Evolutionary conservation across 1,140 invertebrate genomes (phyloP), one percentile per base, ranked within the genome.

Genomic region (Amphibalanus amphitrite): DNA sequence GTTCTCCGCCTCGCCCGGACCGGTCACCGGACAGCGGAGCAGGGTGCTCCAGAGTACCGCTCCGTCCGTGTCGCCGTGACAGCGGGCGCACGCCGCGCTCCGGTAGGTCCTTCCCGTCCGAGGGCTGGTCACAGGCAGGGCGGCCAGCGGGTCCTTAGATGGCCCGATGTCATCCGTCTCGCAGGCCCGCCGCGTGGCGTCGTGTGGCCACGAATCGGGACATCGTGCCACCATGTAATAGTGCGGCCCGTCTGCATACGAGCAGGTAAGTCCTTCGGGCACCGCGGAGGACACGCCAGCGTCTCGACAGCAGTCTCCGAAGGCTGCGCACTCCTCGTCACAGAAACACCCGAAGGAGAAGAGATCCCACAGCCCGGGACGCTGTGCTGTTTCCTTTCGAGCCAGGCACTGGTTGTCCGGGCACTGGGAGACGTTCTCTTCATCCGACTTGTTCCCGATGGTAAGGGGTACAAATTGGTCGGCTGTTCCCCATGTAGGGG

Each of bases 1-100:
- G 67, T 40, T 76, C 75, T 67, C 72, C 67, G 69, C 73, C 67
- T 74, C 69, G 28, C 69, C 29, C 3, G 73, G 13, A n/a, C 69
- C 73, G 23, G 72, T 65, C 29, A 76, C 74, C 15, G 78, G 77
- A 74, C 82, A 83, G 73, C 81, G 79, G 0, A 83, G 68, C 29
- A 79, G 73, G 1, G 80, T 80, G n/a, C 76, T 78, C 84, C 84
- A 85, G 47, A 79, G 65, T 25, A 77, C 76, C 1, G 78, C 67
- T 23, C 72, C 67, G 6, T 40, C 70, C 6, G 74, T 71, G 69
- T 82, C 81, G 0, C 78, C 76, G 76, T 86, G 82, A 74, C 85
- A 87, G 6, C 81, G 70, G 0, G 85, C 84, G 74, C 85, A 87
- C 77, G 80, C 82, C 28, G 80, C 77, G 74, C 86, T 87, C 69